These are phyloP conservation scores for Drosophila takahashii DNA, from an alignment of 1,140 invertebrate species.

Conservation along the genomic window DNA sequence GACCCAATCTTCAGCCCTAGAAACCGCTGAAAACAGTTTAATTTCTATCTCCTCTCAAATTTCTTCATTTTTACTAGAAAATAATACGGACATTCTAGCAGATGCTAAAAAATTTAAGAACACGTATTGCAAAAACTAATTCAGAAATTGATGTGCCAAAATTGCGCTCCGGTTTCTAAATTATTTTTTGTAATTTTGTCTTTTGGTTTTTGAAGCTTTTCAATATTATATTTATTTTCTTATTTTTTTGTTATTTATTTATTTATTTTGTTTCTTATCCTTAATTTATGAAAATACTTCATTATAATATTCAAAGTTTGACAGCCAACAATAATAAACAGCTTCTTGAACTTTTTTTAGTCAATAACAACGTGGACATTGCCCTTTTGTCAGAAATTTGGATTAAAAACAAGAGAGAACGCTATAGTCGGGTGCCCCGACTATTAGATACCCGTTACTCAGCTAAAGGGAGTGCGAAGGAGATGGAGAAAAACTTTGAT, in stretches of 20 bases:
- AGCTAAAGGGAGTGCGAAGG: too few relatives aligned
- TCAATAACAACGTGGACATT: too few relatives aligned
- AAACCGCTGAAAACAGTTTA: not conserved
- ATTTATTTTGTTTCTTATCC: not conserved
- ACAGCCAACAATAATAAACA: too few relatives aligned
- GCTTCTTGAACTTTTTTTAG: too few relatives aligned
- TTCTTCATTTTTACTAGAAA: conserved; percentile 1
- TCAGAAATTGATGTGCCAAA: conserved; percentile 1
- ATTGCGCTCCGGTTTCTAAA: not conserved
- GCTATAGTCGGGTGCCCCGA: too few relatives aligned
- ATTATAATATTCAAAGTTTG: too few relatives aligned
- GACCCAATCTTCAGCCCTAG: not conserved
- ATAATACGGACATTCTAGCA: not conserved
- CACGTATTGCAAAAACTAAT: not conserved
- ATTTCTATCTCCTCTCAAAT: conserved; percentile 1
- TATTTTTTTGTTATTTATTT: not conserved
- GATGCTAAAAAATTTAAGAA: too few relatives aligned
- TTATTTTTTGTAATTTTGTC: conserved; percentile 1
- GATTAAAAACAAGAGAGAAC: too few relatives aligned
- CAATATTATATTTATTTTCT: not conserved
- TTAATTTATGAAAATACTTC: not conserved
- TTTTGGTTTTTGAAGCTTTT: not conserved
- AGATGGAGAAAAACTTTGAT: too few relatives aligned
- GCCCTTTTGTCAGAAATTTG: too few relatives aligned
- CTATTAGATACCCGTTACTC: too few relatives aligned